A percentile compares a stretch with the other conserved stretches of the same genome.
phyloP scores from a whole-genome alignment of 1,140 invertebrate species.

The Eumeta japonica region DNA sequence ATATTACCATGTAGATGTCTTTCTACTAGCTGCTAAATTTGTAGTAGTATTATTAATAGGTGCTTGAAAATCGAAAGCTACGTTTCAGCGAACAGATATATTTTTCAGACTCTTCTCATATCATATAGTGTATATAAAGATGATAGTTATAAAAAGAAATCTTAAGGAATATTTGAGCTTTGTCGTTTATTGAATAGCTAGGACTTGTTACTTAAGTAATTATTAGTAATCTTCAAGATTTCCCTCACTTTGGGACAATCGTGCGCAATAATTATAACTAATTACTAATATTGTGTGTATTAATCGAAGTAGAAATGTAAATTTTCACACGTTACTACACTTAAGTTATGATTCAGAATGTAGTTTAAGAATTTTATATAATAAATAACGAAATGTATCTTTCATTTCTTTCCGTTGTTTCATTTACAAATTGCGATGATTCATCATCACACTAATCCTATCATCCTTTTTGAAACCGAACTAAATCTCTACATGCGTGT shows the following conservation, averaged over 20 bases:
- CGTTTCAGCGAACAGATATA: conserved; percentile 35
- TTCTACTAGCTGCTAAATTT: too few species aligned
- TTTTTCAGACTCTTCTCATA: conserved; percentile 44
- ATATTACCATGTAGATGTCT: too few species aligned
- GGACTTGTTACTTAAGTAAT: conserved; percentile 47
- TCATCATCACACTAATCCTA: too few species aligned
- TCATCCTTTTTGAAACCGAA: too few species aligned
- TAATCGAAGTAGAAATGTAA: conserved; percentile 50
- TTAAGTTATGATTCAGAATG: conserved; percentile 52
- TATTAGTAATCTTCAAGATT: conserved; percentile 37
- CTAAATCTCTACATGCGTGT: too few species aligned
- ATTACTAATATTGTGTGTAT: conserved; percentile 47
- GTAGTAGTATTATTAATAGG: conserved; percentile 16
- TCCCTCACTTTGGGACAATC: conserved; percentile 27
- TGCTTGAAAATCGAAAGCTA: conserved; percentile 36
- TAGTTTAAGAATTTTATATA: conserved; percentile 55
- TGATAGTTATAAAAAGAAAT: conserved; percentile 36
- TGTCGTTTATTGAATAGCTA: conserved; percentile 47
- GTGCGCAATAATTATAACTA: conserved; percentile 55
- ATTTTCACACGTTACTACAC: conserved; percentile 53
- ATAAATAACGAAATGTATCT: conserved; percentile 57
- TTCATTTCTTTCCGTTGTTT: conserved; percentile 32
- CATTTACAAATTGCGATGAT: too few species aligned
- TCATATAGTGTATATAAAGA: conserved; percentile 49
- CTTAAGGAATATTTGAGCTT: conserved; percentile 54